phyloP scores from a whole-genome alignment of 2,888 invertebrate species.

The Amphipyra berbera region DNA sequence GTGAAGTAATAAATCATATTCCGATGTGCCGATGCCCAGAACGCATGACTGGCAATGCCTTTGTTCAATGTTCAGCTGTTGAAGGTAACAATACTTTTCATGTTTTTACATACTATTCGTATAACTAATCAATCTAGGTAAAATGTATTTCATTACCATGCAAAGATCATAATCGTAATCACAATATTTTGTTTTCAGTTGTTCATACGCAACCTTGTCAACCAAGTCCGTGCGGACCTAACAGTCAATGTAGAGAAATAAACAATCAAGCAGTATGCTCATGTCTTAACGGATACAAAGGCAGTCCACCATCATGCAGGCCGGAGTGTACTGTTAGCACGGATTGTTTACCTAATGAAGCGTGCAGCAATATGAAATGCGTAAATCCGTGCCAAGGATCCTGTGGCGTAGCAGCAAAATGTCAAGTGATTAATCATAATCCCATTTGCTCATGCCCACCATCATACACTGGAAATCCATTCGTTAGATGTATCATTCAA shows the following conservation, averaged over 20 bases:
- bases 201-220: conserved; percentile 76
- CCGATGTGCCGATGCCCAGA: conserved; percentile 93
- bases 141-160: not conserved
- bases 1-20: conserved; percentile 93
- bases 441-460: conserved; percentile 94
- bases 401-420: conserved; percentile 94
- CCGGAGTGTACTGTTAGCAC: conserved; percentile 94
- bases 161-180: conserved; percentile 2
- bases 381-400: conserved; percentile 95
- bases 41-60: conserved; percentile 92
- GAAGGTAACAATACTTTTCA: conserved; percentile 71
- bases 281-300: conserved; percentile 92
- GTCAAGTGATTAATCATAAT: conserved; percentile 94
- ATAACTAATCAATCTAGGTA: too few relatives aligned
- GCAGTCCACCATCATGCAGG: conserved; percentile 94
- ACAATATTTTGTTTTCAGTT: conserved; percentile 69
- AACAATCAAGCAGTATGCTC: conserved; percentile 94
- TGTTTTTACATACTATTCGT: too few relatives aligned
- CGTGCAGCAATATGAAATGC: conserved; percentile 95
- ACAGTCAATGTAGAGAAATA: conserved; percentile 93
- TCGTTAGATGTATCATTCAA: conserved; percentile 91
- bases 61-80: conserved; percentile 89
- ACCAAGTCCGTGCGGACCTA: conserved; percentile 94
- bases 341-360: conserved; percentile 93
- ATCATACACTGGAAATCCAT: conserved; percentile 93